phyloP scores from a whole-genome alignment of 1,140 invertebrate species.

The Drosophila sturtevanti region DNA sequence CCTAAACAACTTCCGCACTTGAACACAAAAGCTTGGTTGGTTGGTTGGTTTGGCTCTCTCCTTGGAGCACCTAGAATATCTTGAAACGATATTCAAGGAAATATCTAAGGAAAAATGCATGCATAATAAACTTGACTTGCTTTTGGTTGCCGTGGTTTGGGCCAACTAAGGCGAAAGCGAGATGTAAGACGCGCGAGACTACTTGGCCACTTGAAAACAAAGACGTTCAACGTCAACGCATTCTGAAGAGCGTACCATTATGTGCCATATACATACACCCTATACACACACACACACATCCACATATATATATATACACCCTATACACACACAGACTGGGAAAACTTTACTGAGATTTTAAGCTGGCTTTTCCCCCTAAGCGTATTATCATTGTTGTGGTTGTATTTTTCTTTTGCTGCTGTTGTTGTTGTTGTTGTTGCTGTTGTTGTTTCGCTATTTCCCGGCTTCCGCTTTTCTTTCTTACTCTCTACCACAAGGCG shows the following conservation, averaged over 20 bases:
- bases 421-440: no score
- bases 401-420: conserved; percentile 4
- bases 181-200: conserved; percentile 12
- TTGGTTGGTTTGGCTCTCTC: no score
- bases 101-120: conserved; percentile 40
- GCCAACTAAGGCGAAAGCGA: not conserved
- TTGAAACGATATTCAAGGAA: conserved; percentile 51
- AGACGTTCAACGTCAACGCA: conserved; percentile 55
- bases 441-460: not conserved
- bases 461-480: not conserved
- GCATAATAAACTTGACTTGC: conserved; percentile 56
- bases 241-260: conserved; percentile 52
- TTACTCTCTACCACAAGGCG: not conserved
- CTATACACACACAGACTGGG: conserved; percentile 11
- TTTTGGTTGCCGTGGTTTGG: conserved; percentile 17
- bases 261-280: conserved; percentile 19
- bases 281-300: conserved; percentile 2
- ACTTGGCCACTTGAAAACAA: conserved; percentile 46
- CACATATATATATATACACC: not conserved
- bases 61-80: conserved; percentile 29
- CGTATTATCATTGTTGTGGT: conserved; percentile 45
- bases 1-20: conserved; percentile 59
- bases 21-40: conserved; percentile 29
- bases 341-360: conserved; percentile 30
- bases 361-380: conserved; percentile 51